phyloP scores from a whole-genome alignment of 2,113 vertebrate genomes.

The Syngnathus typhle region DNA sequence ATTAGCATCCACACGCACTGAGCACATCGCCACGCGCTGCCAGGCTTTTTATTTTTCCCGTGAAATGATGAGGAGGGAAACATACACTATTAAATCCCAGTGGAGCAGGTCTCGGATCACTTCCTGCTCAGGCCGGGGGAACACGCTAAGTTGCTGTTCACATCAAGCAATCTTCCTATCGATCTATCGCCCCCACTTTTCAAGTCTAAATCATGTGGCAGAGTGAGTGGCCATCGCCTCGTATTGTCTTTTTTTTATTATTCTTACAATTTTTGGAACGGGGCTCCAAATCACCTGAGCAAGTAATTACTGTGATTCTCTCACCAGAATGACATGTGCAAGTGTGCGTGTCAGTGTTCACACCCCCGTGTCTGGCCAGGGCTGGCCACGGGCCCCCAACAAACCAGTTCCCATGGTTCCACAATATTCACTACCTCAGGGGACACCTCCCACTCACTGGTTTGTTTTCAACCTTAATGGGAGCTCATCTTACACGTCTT shows the following conservation, averaged over 20 bases:
- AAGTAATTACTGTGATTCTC: constrained; percentile 8
- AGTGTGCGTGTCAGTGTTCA: constrained; percentile 30
- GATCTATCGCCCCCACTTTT: constrained; percentile 40
- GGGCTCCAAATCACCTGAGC: constrained; percentile 6
- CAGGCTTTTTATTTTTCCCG: constrained; percentile 36
- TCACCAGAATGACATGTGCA: constrained; percentile 9
- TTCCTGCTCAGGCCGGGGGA: constrained; percentile 60
- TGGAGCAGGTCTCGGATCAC: constrained; percentile 62
- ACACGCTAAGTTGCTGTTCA: constrained; percentile 57
- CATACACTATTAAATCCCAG: constrained; percentile 51
- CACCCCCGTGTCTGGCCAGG: constrained; percentile 45
- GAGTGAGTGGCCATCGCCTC: constrained; percentile 14
- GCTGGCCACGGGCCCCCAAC: constrained; percentile 38
- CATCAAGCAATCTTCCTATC: constrained; percentile 54
- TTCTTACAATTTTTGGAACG: not conserved
- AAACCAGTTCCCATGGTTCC: constrained; percentile 68
- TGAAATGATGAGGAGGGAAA: constrained; percentile 36
- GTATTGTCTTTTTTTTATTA: not conserved
- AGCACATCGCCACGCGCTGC: constrained; percentile 35
- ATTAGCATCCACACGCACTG: constrained; percentile 45
- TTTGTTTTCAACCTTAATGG: constrained; percentile 69
- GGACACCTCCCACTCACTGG: constrained; percentile 65
- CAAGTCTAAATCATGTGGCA: constrained; percentile 56
- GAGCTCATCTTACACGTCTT: constrained; percentile 60
- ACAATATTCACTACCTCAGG: constrained; percentile 57